Percentiles rank a stretch among this genome's conserved stretches.
Conservation (phyloP, 2,113 vertebrate genomes). For the Motacilla tschutschensis region DNA sequence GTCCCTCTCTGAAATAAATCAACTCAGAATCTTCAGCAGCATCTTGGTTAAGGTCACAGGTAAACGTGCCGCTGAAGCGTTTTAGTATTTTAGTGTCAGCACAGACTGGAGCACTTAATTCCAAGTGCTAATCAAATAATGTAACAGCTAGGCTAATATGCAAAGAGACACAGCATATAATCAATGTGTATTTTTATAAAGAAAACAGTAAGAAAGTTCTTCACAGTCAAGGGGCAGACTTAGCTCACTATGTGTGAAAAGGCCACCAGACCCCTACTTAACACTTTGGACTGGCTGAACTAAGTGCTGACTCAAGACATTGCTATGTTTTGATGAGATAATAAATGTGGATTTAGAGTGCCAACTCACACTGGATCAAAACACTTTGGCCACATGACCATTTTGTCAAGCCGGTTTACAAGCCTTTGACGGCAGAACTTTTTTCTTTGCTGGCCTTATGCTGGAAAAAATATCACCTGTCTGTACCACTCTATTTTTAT, state of each 20-base stretch:
- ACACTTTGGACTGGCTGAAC: not conserved
- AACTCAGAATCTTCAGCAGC: not conserved
- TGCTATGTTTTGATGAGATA: not conserved
- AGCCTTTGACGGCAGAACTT: not conserved
- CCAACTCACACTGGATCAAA: not conserved
- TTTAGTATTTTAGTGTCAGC: not conserved
- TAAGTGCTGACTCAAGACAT: not conserved
- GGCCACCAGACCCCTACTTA: not conserved
- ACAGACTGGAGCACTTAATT: not conserved
- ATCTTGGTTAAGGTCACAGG: not conserved
- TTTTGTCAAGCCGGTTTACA: not conserved
- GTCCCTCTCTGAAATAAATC: not conserved
- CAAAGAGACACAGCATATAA: not conserved
- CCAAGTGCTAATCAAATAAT: not conserved
- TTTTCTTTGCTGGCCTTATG: not conserved
- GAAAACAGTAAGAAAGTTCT: not conserved
- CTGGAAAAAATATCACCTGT: constrained; percentile 20
- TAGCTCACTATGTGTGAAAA: not conserved
- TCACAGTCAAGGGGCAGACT: not conserved
- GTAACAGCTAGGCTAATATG: not conserved
- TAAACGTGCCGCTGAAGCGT: not conserved
- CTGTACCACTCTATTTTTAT: constrained; percentile 9
- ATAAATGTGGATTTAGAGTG: not conserved
- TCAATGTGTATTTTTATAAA: not conserved
- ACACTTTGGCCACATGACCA: not conserved